Evolutionary conservation across 2,888 invertebrate genomes (phyloP), one percentile per base, ranked within the genome.

Genomic region (Myopa tessellatipennis): DNA sequence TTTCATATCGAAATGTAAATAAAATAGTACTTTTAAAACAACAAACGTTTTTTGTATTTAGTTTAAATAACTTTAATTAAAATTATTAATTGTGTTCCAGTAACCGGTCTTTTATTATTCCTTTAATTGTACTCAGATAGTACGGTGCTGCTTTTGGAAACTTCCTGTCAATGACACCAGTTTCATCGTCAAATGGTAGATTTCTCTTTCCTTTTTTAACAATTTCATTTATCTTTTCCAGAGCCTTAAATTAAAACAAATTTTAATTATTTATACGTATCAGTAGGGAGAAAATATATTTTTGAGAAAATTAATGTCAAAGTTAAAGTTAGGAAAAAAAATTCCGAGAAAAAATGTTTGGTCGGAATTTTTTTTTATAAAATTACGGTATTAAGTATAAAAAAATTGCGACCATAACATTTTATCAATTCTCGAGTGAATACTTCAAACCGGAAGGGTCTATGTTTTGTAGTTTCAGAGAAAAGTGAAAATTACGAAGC

Each of bases 201-300:
- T 84, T 83, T 26, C 88, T 84, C 79, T 88, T 89, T 12, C 88
- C 87, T 18, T 81, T 80, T 34, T 85, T 85, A 61, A 87, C 87
- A 74, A 85, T 84, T 80, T 88, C 85, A 80, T 88, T 88, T 82
- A 88, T 86, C 58, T 82, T 82, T 73, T 88, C 84, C 70, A 89
- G 80, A 74, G 85, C 85, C 88, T 88, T 71, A 4, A 71, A 79
- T 65, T 55, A 36, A 7, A 4, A 16, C 40, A n/a, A 5, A 12
- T 6, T 10, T 34, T 65, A 36, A 34, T 34, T 34, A 10, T 14
- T n/a, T 36, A 34, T 26, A 16, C 16, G 14, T 65, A 36, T 7
- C 14, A 65, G 8, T 14, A 65, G 36, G 36, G 8, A 8, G 26
- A 65, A 65, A 65, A 63, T 34, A 63, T 63, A n/a, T n/a, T n/a